Percentiles rank a stretch among this genome's conserved stretches.
phyloP scores from a whole-genome alignment of 1,140 invertebrate species.

The Archegozetes longisetosus region DNA sequence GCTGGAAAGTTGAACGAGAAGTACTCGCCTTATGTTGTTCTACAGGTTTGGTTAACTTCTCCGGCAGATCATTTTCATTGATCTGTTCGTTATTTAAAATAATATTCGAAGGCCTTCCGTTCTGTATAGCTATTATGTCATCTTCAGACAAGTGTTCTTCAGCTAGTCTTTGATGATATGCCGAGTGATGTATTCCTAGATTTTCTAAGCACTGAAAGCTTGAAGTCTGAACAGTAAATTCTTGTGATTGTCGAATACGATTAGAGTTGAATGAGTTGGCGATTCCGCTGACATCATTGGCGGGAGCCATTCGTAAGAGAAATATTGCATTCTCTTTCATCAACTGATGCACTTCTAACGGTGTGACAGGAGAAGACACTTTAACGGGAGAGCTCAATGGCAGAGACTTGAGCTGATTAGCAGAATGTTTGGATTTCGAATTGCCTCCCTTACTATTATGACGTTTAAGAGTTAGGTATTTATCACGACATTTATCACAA shows the following conservation, averaged over 20 bases:
- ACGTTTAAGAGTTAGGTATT: constrained; percentile 45
- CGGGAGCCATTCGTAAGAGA: constrained; percentile 65
- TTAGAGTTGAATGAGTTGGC: constrained; percentile 24
- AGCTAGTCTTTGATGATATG: constrained; percentile 23
- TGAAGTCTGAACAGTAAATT: constrained; percentile 26
- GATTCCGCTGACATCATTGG: constrained; percentile 31
- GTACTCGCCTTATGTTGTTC: neutral
- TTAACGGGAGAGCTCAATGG: neutral
- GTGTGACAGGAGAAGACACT: constrained; percentile 23
- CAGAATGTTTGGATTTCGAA: constrained; percentile 15
- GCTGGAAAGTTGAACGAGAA: constrained; percentile 39
- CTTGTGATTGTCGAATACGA: constrained; percentile 33
- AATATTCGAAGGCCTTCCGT: neutral
- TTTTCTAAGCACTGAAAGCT: constrained; percentile 56
- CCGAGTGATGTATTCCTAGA: constrained; percentile 37
- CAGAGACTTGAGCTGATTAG: neutral
- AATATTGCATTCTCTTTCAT: constrained; percentile 91
- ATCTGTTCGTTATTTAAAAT: constrained; percentile 6
- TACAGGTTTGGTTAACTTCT: neutral
- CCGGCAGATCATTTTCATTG: constrained; percentile 4
- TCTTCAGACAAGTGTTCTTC: constrained; percentile 22
- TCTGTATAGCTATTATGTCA: constrained; percentile 21
- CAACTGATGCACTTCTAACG: constrained; percentile 48
- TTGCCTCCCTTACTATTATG: constrained; percentile 28
- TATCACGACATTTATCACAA: constrained; percentile 72